A percentile compares a stretch with the other conserved stretches of the same genome.
Conservation (phyloP, 2,113 vertebrate species). For the Varanus komodoensis region DNA sequence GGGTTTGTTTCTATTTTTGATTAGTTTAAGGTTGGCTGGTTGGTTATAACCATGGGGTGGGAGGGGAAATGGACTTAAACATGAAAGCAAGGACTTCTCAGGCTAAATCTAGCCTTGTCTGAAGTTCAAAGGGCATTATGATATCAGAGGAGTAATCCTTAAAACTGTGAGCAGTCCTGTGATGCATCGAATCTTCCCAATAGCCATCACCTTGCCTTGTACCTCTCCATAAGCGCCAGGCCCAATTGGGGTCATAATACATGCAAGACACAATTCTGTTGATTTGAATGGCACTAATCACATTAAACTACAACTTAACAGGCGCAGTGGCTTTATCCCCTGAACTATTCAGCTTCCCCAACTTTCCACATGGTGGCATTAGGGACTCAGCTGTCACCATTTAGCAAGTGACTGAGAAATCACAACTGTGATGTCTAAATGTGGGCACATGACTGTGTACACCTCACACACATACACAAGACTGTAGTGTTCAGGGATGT, state of each 20-base stretch:
- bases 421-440: background rate
- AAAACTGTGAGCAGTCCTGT: background rate
- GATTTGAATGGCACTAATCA: background rate
- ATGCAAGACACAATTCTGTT: rapidly evolving
- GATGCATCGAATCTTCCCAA: background rate
- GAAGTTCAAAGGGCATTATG: background rate
- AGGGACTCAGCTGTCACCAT: conserved; percentile 45
- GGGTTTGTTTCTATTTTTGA: background rate
- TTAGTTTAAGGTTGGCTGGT: background rate
- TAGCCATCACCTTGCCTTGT: conserved; percentile 2
- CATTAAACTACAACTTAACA: background rate
- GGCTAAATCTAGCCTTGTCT: background rate
- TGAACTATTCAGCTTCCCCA: background rate
- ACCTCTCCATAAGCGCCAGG: background rate
- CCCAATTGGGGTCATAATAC: background rate
- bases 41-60: background rate
- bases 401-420: background rate
- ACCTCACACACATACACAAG: too few species aligned
- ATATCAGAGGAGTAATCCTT: conserved; percentile 11
- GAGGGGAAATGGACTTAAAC: background rate
- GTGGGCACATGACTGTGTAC: background rate
- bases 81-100: background rate
- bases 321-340: background rate
- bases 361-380: conserved; percentile 53
- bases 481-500: background rate